Conservation (phyloP, 53 echinoderm and acorn worm genomes). For the Temnopleurus reevesii region DNA sequence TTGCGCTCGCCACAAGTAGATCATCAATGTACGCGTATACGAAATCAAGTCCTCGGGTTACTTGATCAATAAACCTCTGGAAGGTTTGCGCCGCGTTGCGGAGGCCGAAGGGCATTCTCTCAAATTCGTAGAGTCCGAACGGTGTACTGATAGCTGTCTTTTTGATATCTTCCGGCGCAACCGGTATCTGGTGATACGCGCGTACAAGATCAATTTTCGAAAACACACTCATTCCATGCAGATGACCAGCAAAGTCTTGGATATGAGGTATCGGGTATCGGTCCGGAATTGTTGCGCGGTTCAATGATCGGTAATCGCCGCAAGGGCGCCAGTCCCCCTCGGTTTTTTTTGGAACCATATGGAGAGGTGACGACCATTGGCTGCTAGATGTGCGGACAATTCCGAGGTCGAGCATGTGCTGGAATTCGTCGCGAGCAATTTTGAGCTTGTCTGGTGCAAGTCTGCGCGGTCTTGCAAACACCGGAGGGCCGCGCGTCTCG, state of each 20-base stretch:
- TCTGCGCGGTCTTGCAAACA: not conserved
- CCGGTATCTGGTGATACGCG: conserved; percentile 55
- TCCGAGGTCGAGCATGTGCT: conserved; percentile 52
- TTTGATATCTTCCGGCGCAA: conserved; percentile 20
- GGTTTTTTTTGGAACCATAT: conserved; percentile 54
- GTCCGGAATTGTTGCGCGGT: conserved; percentile 36
- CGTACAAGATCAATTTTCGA: conserved; percentile 45
- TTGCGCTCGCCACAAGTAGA: conserved; percentile 45
- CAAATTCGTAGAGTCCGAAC: conserved; percentile 65
- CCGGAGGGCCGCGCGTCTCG: conserved; percentile 41
- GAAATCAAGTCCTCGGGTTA: conserved; percentile 31
- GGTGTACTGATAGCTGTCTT: conserved; percentile 64
- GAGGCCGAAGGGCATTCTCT: conserved; percentile 69
- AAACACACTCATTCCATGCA: conserved; percentile 34
- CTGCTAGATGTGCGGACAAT: conserved; percentile 52
- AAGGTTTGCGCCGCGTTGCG: conserved; percentile 65
- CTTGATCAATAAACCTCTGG: conserved; percentile 59
- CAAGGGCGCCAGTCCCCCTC: conserved; percentile 59
- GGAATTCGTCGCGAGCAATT: conserved; percentile 53
- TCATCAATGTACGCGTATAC: conserved; percentile 64
- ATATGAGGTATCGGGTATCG: conserved; percentile 49
- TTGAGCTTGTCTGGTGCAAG: conserved; percentile 36
- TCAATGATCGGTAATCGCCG: conserved; percentile 55
- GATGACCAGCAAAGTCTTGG: conserved; percentile 41
- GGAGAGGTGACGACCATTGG: conserved; percentile 54